These are phyloP conservation scores for Periphyllus acericola DNA, from an alignment of 2,888 invertebrate species.

Conservation along the genomic window DNA sequence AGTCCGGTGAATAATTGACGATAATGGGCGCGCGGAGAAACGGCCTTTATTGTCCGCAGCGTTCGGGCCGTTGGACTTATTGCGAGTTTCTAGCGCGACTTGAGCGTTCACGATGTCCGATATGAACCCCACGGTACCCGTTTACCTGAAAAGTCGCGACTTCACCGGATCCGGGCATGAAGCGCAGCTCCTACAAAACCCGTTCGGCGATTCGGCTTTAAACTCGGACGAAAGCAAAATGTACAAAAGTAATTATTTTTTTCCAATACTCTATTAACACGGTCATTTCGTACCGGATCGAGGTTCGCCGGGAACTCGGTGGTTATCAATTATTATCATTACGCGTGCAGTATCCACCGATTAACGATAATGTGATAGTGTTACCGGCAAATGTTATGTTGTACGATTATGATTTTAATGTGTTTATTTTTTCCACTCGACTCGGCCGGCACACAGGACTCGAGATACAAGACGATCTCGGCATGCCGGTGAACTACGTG, in stretches of 20 bases:
- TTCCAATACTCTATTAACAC: too few species aligned
- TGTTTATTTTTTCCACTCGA: neutral
- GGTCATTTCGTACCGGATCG: too few species aligned
- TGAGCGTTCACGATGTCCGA: neutral
- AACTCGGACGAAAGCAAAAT: neutral
- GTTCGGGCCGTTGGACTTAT: neutral
- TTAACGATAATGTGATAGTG: neutral
- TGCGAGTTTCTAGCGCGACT: neutral
- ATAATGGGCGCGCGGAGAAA: neutral
- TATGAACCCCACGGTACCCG: neutral
- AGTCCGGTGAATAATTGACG: neutral
- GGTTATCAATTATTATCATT: too few species aligned
- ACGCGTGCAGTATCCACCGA: too few species aligned
- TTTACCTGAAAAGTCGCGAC: slow-evolving; percentile 18
- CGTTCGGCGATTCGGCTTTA: neutral
- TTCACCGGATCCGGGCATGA: neutral
- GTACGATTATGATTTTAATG: neutral
- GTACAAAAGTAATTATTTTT: neutral
- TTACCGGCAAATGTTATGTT: neutral
- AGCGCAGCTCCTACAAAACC: neutral
- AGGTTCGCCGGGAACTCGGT: too few species aligned
- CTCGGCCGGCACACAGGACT: neutral
- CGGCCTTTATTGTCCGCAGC: too few species aligned
- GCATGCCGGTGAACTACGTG: slow-evolving; percentile 24
- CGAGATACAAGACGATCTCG: slow-evolving; percentile 10